These are phyloP conservation scores for Vombatus ursinus DNA, from an alignment of 2,113 vertebrate species.

Conservation along the genomic window DNA sequence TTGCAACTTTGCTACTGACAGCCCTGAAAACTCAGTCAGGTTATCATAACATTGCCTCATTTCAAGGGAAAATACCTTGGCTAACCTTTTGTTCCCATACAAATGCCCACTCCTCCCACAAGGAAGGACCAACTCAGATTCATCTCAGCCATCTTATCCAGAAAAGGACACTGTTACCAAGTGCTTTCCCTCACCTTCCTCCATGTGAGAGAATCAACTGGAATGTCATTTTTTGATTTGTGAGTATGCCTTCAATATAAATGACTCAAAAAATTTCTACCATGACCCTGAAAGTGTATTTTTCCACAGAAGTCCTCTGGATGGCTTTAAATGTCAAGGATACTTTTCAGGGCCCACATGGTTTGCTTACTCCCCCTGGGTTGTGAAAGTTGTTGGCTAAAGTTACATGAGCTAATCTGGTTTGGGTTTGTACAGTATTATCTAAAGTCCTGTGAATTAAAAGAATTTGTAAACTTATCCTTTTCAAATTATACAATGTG, in stretches of 20 bases:
- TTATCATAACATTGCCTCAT: not conserved
- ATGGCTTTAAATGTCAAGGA: not conserved
- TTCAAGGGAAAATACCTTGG: slow-evolving; percentile 19
- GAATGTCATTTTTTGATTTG: not conserved
- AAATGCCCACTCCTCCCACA: not conserved
- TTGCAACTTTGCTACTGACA: not conserved
- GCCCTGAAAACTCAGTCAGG: not conserved
- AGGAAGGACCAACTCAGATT: not conserved
- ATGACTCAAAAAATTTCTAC: not conserved
- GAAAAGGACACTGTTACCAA: not conserved
- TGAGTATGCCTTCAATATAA: not conserved
- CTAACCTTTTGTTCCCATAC: slow-evolving; percentile 22
- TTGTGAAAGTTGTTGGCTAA: not conserved
- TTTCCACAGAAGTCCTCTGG: not conserved
- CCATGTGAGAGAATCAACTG: not conserved
- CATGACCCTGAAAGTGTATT: not conserved
- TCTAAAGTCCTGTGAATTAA: slow-evolving; percentile 21
- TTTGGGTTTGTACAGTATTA: slow-evolving; percentile 50
- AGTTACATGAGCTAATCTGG: not conserved
- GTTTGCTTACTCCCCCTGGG: not conserved
- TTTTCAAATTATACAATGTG: slow-evolving; percentile 36
- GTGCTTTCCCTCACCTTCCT: not conserved
- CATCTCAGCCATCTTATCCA: not conserved
- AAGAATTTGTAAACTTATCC: not conserved
- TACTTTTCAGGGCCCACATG: not conserved